Evolutionary conservation across 1,140 invertebrate species (phyloP).

Genomic region (Heliconius hewitsoni): DNA sequence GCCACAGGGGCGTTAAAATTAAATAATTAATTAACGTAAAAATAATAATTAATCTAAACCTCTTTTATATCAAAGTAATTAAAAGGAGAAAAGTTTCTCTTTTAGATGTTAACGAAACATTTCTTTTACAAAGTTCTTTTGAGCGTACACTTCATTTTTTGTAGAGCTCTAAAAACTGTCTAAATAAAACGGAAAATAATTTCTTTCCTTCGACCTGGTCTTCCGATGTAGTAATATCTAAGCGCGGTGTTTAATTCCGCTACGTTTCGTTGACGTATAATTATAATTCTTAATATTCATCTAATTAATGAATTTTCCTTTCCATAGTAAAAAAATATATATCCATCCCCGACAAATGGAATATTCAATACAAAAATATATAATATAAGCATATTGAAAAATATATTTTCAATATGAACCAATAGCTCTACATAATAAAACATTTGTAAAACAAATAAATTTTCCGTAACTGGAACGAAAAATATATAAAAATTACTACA

Average conservation of each 20-base stretch:
- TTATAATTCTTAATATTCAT: background rate
- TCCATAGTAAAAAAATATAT: no score
- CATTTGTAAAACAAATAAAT: no score
- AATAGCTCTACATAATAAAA: no score
- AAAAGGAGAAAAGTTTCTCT: background rate
- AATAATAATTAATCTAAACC: background rate
- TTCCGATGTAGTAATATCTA: background rate
- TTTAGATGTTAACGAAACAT: conserved; percentile 7
- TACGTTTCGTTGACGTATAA: background rate
- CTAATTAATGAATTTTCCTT: no score
- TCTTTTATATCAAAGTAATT: conserved; percentile 4
- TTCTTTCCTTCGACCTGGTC: background rate
- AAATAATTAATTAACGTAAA: background rate
- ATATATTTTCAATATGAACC: no score
- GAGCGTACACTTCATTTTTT: background rate
- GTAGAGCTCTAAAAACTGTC: background rate
- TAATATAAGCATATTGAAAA: no score
- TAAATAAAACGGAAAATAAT: background rate
- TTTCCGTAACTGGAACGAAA: no score
- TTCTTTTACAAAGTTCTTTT: background rate
- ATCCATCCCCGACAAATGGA: no score
- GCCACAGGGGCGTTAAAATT: background rate
- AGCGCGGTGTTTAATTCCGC: background rate
- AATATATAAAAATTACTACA: no score
- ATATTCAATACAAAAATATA: no score